Evolutionary conservation across 1,140 invertebrate species (phyloP), one percentile per base, ranked within the genome.

Genomic region (Drosophila parvula): DNA sequence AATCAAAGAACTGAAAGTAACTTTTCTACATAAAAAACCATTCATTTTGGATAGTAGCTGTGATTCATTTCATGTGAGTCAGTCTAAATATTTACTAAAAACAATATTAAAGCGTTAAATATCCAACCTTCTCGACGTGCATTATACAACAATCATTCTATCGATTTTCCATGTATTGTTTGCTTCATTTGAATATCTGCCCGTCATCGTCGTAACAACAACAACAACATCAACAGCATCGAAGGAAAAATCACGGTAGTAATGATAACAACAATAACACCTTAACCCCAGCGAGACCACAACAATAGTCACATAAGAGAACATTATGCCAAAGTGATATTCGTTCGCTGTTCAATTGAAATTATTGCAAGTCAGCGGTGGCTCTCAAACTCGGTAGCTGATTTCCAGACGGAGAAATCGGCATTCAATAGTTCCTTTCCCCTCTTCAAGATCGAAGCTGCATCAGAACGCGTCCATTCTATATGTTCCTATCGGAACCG

Each of bases 91-190:
- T 88, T 88, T 80, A 68, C 67, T 79, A 69, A 76, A 65, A 68
- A 48, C 60, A 70, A 69, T 83, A 84, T 88, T 89, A 88, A 88
- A 88, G 84, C 83, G 77, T 89, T 90, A 67, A 89, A 89, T 89
- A 62, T 58, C 61, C 84, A 78, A 89, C 84, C 84, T 80, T 88
- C 79, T 80, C 63, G 56, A 44, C 61, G 48, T 74, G 79, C 71
- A 89, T 88, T 89, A 89, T 83, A 88, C 80, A 88, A 88, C 77
- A 89, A 88, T 88, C 84, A 88, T 88, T 88, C 77, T 88, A 88
- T 88, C 80, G 83, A 88, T 88, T 88, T 89, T 89, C 69, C 84
- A 78, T 83, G 73, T 79, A 77, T 56, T 50, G 77, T 45, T 55
- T 50, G 74, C 65, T 57, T 84, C 65, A 89, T 89, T 89, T 89